A percentile compares a stretch with the other conserved stretches of the same genome.
These are phyloP conservation scores for Venusia cambrica DNA, from an alignment of 2,888 invertebrate species.

Conservation along the genomic window DNA sequence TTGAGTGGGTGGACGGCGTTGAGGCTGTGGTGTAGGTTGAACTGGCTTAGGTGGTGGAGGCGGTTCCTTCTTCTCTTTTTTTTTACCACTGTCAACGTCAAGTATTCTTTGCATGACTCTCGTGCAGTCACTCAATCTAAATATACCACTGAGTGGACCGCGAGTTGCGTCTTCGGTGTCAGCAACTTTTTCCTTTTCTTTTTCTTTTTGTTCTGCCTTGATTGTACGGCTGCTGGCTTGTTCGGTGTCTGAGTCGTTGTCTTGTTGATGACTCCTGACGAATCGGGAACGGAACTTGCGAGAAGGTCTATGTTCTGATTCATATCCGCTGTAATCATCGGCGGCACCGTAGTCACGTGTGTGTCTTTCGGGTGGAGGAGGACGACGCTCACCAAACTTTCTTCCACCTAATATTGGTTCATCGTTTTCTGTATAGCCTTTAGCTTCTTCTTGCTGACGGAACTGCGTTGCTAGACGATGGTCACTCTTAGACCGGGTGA, in stretches of 20 bases:
- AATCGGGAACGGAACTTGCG: conserved; percentile 88
- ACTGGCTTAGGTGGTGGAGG: conserved; percentile 79
- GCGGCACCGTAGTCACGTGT: conserved; percentile 80
- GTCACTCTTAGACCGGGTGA: conserved; percentile 96
- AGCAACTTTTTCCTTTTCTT: conserved; percentile 86
- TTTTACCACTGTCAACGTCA: conserved; percentile 87
- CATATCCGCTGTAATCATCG: conserved; percentile 87
- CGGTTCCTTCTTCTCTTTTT: conserved; percentile 88
- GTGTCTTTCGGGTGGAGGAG: conserved; percentile 75
- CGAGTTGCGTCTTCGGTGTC: conserved; percentile 95
- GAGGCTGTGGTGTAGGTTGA: conserved; percentile 78
- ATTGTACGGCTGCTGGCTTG: conserved; percentile 81
- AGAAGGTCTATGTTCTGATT: conserved; percentile 81
- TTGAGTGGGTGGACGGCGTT: conserved; percentile 83
- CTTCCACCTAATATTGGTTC: conserved; percentile 87
- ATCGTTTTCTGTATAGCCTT: conserved; percentile 83
- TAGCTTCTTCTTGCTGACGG: conserved; percentile 90
- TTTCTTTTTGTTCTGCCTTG: conserved; percentile 83
- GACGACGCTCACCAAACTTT: conserved; percentile 88
- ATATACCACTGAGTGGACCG: conserved; percentile 93
- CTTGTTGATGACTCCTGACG: conserved; percentile 84
- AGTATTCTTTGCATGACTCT: conserved; percentile 94
- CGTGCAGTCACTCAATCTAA: conserved; percentile 92
- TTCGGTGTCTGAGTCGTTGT: conserved; percentile 90
- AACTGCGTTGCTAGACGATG: conserved; percentile 94